Evolutionary conservation across 2,113 vertebrate genomes (phyloP).

Genomic region (Zingel zingel): DNA sequence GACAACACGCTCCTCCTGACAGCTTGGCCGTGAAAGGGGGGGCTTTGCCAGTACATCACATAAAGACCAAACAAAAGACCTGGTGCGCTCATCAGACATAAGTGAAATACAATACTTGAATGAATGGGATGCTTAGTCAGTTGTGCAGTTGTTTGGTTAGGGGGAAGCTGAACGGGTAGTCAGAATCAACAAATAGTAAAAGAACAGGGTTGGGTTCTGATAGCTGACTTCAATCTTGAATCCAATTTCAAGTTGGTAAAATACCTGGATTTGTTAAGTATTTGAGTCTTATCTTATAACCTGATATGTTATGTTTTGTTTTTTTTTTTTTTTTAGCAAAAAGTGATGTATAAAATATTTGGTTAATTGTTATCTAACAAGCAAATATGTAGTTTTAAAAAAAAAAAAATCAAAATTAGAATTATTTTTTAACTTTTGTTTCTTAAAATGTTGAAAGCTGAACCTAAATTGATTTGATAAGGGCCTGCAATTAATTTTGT

Average conservation of each 20-base stretch:
- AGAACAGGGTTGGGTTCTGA: neutral
- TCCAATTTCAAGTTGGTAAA: constrained; percentile 1
- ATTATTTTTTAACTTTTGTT: neutral
- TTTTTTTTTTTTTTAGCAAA: neutral
- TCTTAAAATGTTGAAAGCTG: too few species aligned
- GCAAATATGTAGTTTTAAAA: neutral
- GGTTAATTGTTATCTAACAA: neutral
- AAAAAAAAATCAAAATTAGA: neutral
- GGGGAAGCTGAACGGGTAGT: neutral
- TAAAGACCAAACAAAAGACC: constrained; percentile 67
- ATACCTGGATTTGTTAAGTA: constrained; percentile 9
- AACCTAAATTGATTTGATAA: too few species aligned
- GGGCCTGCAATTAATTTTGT: too few species aligned
- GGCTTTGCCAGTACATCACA: constrained; percentile 74
- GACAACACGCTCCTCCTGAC: constrained; percentile 80
- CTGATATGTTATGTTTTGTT: neutral
- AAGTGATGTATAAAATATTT: too few species aligned
- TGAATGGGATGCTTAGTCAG: constrained; percentile 69
- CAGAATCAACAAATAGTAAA: constrained; percentile 23
- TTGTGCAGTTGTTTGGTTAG: constrained; percentile 62
- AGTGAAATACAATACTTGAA: constrained; percentile 78
- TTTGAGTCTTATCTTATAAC: too few species aligned
- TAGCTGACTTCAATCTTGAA: neutral
- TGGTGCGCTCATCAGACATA: constrained; percentile 63
- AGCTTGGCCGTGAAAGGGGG: constrained; percentile 72